Percentiles rank a stretch among this genome's conserved stretches.
These are phyloP conservation scores for Ivindomyrus marchei DNA, from an alignment of 2,113 vertebrate genomes.

Conservation along the genomic window DNA sequence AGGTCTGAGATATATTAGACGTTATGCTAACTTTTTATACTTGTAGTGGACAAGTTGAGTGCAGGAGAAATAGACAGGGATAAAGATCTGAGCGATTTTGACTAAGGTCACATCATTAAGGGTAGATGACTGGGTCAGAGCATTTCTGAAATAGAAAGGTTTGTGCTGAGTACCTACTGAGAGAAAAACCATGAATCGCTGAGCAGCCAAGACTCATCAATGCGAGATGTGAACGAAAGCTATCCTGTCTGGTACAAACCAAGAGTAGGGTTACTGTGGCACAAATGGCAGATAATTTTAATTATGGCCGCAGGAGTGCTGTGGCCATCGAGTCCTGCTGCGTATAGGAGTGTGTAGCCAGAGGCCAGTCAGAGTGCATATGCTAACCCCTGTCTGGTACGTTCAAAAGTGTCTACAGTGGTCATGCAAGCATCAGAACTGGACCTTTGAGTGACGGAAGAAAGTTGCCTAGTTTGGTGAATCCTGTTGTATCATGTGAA, in stretches of 20 bases:
- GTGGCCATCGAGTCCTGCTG: neutral
- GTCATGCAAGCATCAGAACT: neutral
- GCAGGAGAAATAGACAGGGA: neutral
- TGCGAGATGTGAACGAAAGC: neutral
- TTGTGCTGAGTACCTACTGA: neutral
- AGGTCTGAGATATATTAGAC: neutral
- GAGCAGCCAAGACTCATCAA: neutral
- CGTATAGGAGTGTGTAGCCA: neutral
- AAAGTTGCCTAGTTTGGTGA: neutral
- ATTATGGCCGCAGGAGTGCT: neutral
- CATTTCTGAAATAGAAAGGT: neutral
- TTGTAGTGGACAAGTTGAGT: neutral
- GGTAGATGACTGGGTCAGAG: neutral
- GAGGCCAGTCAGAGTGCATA: neutral
- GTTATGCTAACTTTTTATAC: neutral
- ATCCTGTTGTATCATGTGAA: neutral
- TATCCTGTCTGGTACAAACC: neutral
- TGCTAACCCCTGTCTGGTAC: neutral
- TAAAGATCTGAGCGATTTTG: neutral
- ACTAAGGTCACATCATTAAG: neutral
- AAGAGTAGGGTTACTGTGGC: neutral
- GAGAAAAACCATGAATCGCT: neutral
- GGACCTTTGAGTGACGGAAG: neutral
- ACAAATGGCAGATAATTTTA: neutral
- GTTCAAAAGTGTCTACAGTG: neutral